These are phyloP conservation scores for Papilio dardanus DNA, from an alignment of 1,140 invertebrate genomes.

Conservation along the genomic window DNA sequence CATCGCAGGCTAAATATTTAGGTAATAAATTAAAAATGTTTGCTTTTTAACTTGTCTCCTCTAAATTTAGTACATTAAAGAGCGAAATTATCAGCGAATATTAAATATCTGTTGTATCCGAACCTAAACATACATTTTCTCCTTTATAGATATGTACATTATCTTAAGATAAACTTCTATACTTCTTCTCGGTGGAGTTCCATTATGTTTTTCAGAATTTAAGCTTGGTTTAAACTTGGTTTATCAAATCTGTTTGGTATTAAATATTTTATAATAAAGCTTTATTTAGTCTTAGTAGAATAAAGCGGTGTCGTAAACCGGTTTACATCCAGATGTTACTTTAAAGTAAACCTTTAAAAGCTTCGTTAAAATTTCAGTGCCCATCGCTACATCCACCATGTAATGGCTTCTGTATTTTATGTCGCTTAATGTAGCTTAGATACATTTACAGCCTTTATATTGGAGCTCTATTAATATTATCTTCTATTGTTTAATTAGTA, in stretches of 20 bases:
- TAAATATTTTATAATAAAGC: slow-evolving; percentile 7
- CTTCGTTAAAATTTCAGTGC: slow-evolving; percentile 35
- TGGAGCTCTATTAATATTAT: neutral
- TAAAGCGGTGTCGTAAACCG: slow-evolving; percentile 25
- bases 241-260: neutral
- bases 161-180: too few species aligned
- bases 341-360: slow-evolving; percentile 36
- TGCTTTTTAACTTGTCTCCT: neutral
- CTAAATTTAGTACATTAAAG: neutral
- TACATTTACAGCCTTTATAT: slow-evolving; percentile 10
- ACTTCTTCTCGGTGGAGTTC: too few species aligned
- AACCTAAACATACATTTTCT: too few species aligned
- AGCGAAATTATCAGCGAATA: neutral
- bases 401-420: slow-evolving; percentile 34
- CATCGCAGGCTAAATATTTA: neutral
- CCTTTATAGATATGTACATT: too few species aligned
- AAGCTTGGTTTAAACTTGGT: neutral
- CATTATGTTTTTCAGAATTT: neutral
- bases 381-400: slow-evolving; percentile 30
- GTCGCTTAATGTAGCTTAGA: slow-evolving; percentile 27
- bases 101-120: neutral
- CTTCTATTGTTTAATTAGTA: neutral
- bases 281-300: slow-evolving; percentile 10
- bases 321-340: slow-evolving; percentile 33
- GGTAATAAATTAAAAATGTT: neutral